Percentiles rank a stretch among this genome's conserved stretches.
phyloP scores from a whole-genome alignment of 2,888 invertebrate species.

The Halictus quadricinctus region DNA sequence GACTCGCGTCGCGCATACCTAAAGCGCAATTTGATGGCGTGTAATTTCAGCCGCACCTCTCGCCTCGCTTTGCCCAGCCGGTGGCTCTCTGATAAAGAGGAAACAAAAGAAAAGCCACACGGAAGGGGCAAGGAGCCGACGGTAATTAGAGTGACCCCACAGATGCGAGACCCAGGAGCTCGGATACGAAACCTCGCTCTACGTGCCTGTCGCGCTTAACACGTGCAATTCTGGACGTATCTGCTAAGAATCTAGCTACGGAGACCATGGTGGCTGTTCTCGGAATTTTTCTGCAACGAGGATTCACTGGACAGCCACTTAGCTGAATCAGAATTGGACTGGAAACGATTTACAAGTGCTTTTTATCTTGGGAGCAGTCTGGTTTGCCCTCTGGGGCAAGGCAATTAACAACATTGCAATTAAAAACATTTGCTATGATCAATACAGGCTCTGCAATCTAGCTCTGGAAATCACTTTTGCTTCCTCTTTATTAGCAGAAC shows the following conservation, averaged over 20 bases:
- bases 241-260: background rate
- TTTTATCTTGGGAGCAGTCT: background rate
- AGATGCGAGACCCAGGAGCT: constrained; percentile 15
- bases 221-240: background rate
- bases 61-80: constrained; percentile 43
- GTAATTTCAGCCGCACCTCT: constrained; percentile 68
- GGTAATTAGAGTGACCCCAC: constrained; percentile 50
- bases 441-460: too few relatives aligned
- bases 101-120: constrained; percentile 26
- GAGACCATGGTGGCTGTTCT: background rate
- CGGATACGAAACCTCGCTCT: background rate
- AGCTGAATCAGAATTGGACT: background rate
- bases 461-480: too few relatives aligned
- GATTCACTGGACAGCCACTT: background rate
- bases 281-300: background rate
- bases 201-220: background rate
- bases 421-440: too few relatives aligned
- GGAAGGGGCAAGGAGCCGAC: constrained; percentile 18
- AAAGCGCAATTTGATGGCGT: constrained; percentile 70
- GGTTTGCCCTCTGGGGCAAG: too few relatives aligned
- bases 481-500: too few relatives aligned
- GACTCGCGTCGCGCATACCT: constrained; percentile 65
- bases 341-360: too few relatives aligned
- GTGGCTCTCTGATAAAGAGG: constrained; percentile 46
- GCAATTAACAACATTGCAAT: too few relatives aligned